Percentiles rank a stretch among this genome's conserved stretches.
Conservation (phyloP, 2,888 invertebrate species). For the Ochropleura leucogaster region DNA sequence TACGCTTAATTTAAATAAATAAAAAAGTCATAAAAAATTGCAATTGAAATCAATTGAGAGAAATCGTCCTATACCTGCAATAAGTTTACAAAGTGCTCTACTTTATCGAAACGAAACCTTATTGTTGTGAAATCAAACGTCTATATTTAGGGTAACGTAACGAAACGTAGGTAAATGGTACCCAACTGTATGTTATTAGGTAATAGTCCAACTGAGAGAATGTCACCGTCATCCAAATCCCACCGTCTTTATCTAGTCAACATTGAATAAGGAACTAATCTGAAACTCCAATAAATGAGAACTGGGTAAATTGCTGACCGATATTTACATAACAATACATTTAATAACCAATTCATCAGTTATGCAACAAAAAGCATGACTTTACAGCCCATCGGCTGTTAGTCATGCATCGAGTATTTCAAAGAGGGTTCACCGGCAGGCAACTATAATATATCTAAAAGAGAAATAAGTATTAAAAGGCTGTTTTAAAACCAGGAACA, state of each 20-base stretch:
- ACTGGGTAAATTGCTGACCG: constrained; percentile 10
- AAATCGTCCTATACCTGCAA: constrained; percentile 48
- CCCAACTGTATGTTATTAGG: background rate
- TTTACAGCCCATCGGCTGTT: constrained; percentile 31
- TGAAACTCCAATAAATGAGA: constrained; percentile 13
- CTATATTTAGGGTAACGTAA: background rate
- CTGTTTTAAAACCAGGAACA: background rate
- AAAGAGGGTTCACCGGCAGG: constrained; percentile 2
- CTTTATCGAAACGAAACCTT: constrained; percentile 17
- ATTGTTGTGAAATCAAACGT: constrained; percentile 21
- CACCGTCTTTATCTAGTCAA: background rate
- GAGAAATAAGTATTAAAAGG: background rate
- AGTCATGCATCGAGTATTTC: constrained; percentile 52
- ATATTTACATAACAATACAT: constrained; percentile 48
- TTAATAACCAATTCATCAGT: constrained; percentile 41
- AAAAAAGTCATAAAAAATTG: constrained; percentile 23
- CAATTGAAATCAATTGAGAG: constrained; percentile 44
- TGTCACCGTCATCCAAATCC: background rate
- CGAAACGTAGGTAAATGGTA: background rate
- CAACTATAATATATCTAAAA: background rate
- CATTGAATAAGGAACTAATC: background rate
- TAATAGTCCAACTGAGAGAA: background rate
- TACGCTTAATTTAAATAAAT: constrained; percentile 32
- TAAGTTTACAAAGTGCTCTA: constrained; percentile 3
- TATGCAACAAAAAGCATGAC: constrained; percentile 51